Evolutionary conservation across 2,797 vertebrate species (phyloP), one percentile per base, ranked within the genome.

Genomic region (Luscinia luscinia): DNA sequence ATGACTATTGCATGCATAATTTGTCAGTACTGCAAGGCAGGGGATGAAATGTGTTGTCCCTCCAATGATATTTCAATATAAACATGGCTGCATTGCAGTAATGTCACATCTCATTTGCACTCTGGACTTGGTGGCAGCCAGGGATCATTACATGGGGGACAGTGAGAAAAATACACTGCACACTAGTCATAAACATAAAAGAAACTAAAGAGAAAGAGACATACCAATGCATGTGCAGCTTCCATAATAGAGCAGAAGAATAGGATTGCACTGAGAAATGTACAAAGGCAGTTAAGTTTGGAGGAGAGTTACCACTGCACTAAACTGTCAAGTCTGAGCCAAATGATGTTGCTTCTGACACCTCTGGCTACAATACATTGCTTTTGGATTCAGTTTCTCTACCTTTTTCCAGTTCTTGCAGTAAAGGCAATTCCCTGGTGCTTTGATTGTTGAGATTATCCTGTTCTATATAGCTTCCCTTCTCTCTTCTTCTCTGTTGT

Each of bases 61-160:
- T 81, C 64, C 78, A 63, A 45, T 62, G 89, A 93, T 93, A 96
- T 95, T 96, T 97, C 95, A 94, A 84, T 96, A 96, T 92, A 94
- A 96, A 96, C 75, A 49, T 91, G 61, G 87, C 87, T 76, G 93
- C 64, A 51, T 59, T 89, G 89, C 92, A 67, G 91, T 9, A 74
- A 52, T 80, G 90, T 93, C 96, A 82, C 84, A 87, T 96, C 96
- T 96, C 4, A n/a, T 97, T 97, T 96, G 69, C 70, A 46, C 64
- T 57, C 40, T 43, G 86, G 91, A 55, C 92, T 96, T 93, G 68
- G 93, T 94, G 57, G 92, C 82, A 96, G 95, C 95, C 90, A 96
- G 90, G 68, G 75, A 94, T 94, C 90, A 89, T 94, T 94, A 95
- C 16, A 48, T 72, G 75, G 59, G 4, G 51, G 96, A 91, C 91